phyloP scores from a whole-genome alignment of 2,113 vertebrate genomes.

The Eidolon helvum region DNA sequence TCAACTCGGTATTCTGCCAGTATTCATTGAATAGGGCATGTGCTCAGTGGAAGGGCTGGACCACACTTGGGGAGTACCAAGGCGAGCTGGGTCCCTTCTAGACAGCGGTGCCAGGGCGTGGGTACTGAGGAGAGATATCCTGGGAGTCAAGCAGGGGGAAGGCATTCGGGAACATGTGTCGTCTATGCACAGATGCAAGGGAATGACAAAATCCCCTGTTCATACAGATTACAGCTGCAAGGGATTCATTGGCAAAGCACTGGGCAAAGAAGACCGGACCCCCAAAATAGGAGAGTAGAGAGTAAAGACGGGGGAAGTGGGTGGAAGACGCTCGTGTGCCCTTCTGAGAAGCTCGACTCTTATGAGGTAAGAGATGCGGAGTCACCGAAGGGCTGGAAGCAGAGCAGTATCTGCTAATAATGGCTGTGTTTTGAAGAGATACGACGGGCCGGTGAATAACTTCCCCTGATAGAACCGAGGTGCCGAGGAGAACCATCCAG shows the following conservation, averaged over 20 bases:
- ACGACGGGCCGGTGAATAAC: not conserved
- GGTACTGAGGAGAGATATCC: not conserved
- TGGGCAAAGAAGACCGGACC: not conserved
- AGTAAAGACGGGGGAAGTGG: accelerated
- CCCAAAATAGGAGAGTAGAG: not conserved
- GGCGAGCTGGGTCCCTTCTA: not conserved
- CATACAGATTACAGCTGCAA: no score
- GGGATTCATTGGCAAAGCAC: accelerated
- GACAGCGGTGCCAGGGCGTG: not conserved
- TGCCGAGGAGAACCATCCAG: no score
- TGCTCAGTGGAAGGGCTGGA: no score
- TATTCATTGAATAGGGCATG: not conserved
- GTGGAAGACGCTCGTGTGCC: no score
- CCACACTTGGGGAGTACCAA: not conserved
- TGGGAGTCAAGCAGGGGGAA: not conserved
- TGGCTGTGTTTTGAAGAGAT: not conserved
- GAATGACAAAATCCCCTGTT: not conserved
- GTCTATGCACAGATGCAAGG: not conserved
- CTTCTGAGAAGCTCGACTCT: not conserved
- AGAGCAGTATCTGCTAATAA: no score
- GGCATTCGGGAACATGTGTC: not conserved
- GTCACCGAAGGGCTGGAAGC: not conserved
- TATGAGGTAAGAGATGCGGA: no score
- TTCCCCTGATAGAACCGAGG: no score
- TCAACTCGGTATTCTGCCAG: not conserved